Evolutionary conservation across 92 coral and sea anemone species (phyloP).

Genomic region (Palythoa caribaeorum): DNA sequence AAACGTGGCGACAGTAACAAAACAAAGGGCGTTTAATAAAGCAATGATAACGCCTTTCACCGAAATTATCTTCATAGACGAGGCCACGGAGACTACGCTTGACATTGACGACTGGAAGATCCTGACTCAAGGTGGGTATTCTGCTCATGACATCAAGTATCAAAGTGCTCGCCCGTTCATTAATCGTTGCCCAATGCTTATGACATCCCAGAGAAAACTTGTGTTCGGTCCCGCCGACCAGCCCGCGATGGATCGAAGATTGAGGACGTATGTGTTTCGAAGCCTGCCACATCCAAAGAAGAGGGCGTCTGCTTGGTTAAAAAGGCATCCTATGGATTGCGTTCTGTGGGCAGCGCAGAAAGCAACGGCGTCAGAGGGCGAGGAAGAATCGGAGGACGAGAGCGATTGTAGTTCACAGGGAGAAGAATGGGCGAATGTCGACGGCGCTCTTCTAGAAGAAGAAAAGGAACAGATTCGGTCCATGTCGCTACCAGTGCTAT

Average conservation of each 20-base stretch:
- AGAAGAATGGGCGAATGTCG: conserved; percentile 17
- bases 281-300: conserved; percentile 56
- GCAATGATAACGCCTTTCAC: conserved; percentile 54
- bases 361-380: conserved; percentile 30
- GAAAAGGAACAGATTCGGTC: conserved; percentile 31
- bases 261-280: conserved; percentile 29
- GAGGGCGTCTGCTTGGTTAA: conserved; percentile 55
- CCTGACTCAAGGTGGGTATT: conserved; percentile 57
- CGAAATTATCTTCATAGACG: conserved; percentile 63
- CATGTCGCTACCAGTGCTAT: conserved; percentile 1
- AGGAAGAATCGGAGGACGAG: conserved; percentile 35
- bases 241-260: conserved; percentile 60
- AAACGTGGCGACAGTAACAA: conserved; percentile 53
- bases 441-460: too few species aligned
- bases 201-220: conserved; percentile 60
- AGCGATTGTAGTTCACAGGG: conserved; percentile 19
- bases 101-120: conserved; percentile 69
- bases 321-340: conserved; percentile 63
- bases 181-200: conserved; percentile 18
- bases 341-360: conserved; percentile 60
- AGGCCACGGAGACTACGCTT: conserved; percentile 32
- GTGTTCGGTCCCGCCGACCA: conserved; percentile 55
- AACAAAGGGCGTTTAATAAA: conserved; percentile 62
- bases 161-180: conserved; percentile 55
- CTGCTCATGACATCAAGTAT: conserved; percentile 62